Percentiles rank a stretch among this genome's conserved stretches.
These are phyloP conservation scores for Aphidius colemani DNA, from an alignment of 2,888 invertebrate species.

Conservation along the genomic window DNA sequence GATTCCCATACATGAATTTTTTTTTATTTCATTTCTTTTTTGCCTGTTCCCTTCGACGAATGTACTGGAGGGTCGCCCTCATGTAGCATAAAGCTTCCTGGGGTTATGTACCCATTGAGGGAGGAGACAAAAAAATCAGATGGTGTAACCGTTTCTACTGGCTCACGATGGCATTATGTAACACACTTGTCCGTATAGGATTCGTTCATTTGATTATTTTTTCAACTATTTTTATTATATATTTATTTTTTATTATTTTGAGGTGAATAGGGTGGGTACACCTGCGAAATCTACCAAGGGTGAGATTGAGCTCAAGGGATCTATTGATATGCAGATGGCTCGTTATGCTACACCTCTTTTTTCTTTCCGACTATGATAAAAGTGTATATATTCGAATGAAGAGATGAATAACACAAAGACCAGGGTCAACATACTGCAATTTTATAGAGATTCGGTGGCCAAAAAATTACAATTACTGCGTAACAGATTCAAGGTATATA, in stretches of 20 bases:
- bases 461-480: too few relatives aligned
- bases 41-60: neutral
- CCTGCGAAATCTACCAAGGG: conserved; percentile 49
- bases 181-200: conserved; percentile 54
- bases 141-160: conserved; percentile 56
- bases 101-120: conserved; percentile 27
- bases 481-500: too few relatives aligned
- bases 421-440: conserved; percentile 6
- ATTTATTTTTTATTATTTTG: conserved; percentile 40
- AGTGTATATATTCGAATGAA: neutral
- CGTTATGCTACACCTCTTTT: conserved; percentile 52
- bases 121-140: conserved; percentile 44
- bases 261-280: conserved; percentile 49
- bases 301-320: conserved; percentile 38
- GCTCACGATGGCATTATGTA: conserved; percentile 24
- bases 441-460: neutral
- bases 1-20: conserved; percentile 54
- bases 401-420: neutral
- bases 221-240: conserved; percentile 14
- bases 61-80: conserved; percentile 37
- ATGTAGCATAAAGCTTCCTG: conserved; percentile 41
- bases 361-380: conserved; percentile 35
- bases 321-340: conserved; percentile 56
- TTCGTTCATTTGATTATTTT: conserved; percentile 27
- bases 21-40: conserved; percentile 34